These are phyloP conservation scores for Drosophila borborema DNA, from an alignment of 2,888 invertebrate genomes.

Conservation along the genomic window DNA sequence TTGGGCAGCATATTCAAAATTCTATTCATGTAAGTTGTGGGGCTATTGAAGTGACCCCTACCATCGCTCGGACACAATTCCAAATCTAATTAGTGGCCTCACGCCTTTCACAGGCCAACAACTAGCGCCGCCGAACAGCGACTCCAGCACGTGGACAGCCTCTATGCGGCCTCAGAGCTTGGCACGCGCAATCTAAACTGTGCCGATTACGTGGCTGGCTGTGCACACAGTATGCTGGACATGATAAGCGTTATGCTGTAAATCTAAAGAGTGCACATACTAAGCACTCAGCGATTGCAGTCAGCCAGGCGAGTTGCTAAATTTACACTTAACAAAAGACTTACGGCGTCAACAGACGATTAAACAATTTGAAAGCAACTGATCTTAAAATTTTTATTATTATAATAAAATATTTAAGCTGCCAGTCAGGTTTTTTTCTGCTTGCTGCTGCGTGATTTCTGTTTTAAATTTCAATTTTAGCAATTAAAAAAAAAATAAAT, in stretches of 20 bases:
- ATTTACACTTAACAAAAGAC: not conserved
- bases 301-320: too few relatives aligned
- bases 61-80: slow-evolving; percentile 13
- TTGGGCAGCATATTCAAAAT: slow-evolving; percentile 89
- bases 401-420: too few relatives aligned
- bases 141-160: slow-evolving; percentile 59
- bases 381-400: too few relatives aligned
- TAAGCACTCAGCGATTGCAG: slow-evolving; percentile 23
- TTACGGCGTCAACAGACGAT: too few relatives aligned
- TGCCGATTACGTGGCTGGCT: slow-evolving; percentile 70
- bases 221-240: slow-evolving; percentile 78
- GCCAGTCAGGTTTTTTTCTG: too few relatives aligned
- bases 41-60: not conserved
- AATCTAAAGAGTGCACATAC: slow-evolving; percentile 28
- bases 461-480: too few relatives aligned
- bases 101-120: slow-evolving; percentile 71
- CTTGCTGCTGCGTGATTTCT: too few relatives aligned
- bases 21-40: slow-evolving; percentile 88
- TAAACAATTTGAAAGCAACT: too few relatives aligned
- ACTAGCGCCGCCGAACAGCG: slow-evolving; percentile 72
- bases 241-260: slow-evolving; percentile 75
- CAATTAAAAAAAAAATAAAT: too few relatives aligned
- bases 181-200: slow-evolving; percentile 62
- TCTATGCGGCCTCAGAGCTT: slow-evolving; percentile 70
- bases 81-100: slow-evolving; percentile 48